These are phyloP conservation scores for Tipula lateralis DNA, from an alignment of 2,888 invertebrate species.

Conservation along the genomic window DNA sequence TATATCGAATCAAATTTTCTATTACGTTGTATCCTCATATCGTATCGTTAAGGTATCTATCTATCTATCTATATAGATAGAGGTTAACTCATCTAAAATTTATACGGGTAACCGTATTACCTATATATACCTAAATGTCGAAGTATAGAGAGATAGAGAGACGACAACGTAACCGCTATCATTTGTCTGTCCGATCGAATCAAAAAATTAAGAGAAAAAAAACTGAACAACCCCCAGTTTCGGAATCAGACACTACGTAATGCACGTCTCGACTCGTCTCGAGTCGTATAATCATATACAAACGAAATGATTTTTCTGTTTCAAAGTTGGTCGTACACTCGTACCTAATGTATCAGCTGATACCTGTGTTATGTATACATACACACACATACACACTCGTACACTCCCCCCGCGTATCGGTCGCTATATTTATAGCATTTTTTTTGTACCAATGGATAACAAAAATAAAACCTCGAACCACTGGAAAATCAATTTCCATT, in stretches of 20 bases:
- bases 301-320: no score
- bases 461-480: neutral
- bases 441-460: neutral
- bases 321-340: no score
- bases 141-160: no score
- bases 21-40: neutral
- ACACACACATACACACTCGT: no score
- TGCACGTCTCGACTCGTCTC: no score
- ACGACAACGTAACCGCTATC: neutral
- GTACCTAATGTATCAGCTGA: neutral
- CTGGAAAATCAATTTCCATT: neutral
- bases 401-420: neutral
- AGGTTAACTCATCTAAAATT: slow-evolving; percentile 9
- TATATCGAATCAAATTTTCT: neutral
- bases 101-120: neutral
- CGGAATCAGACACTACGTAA: neutral
- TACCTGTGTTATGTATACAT: no score
- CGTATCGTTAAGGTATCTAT: neutral
- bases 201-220: neutral
- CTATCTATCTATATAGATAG: neutral
- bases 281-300: neutral
- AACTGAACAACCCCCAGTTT: neutral
- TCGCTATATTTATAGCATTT: neutral
- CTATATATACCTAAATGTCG: neutral
- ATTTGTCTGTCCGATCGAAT: neutral